A percentile compares a stretch with the other conserved stretches of the same genome.
Conservation (phyloP, 2,888 invertebrate species). For the Lasius platythorax region DNA sequence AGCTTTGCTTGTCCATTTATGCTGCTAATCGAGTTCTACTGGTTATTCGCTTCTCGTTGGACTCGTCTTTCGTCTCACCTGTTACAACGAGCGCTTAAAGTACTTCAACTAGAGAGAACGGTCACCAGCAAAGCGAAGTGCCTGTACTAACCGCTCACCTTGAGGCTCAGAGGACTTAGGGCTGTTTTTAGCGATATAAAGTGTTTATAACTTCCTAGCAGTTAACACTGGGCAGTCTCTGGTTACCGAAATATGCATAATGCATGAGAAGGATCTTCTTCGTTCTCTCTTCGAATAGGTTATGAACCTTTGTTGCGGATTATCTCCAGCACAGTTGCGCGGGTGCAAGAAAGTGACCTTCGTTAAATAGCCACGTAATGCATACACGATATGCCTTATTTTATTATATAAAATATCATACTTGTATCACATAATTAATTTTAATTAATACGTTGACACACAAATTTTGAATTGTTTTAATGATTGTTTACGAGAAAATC, state of each 20-base stretch:
- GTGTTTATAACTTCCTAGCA: conserved; percentile 38
- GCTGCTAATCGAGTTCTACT: conserved; percentile 73
- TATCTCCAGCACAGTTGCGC: neutral
- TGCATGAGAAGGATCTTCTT: conserved; percentile 29
- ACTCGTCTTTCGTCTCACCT: conserved; percentile 25
- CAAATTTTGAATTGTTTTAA: neutral
- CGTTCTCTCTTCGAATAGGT: conserved; percentile 9
- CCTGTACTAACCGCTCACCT: conserved; percentile 10
- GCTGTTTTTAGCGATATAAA: conserved; percentile 47
- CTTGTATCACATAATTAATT: neutral
- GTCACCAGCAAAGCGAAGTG: conserved; percentile 28
- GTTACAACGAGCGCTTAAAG: conserved; percentile 42
- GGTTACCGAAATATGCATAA: conserved; percentile 54
- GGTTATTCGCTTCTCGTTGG: conserved; percentile 55
- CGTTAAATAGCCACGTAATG: neutral
- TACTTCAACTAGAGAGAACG: conserved; percentile 29
- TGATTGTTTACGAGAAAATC: neutral
- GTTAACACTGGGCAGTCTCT: conserved; percentile 46
- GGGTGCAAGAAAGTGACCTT: conserved; percentile 1
- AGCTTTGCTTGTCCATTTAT: conserved; percentile 70
- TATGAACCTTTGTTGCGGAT: conserved; percentile 32
- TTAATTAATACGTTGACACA: neutral
- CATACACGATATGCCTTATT: neutral
- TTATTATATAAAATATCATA: neutral
- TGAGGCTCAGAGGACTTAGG: conserved; percentile 39